phyloP scores from a whole-genome alignment of 2,113 vertebrate species.

The Sphyrna mokarran region DNA sequence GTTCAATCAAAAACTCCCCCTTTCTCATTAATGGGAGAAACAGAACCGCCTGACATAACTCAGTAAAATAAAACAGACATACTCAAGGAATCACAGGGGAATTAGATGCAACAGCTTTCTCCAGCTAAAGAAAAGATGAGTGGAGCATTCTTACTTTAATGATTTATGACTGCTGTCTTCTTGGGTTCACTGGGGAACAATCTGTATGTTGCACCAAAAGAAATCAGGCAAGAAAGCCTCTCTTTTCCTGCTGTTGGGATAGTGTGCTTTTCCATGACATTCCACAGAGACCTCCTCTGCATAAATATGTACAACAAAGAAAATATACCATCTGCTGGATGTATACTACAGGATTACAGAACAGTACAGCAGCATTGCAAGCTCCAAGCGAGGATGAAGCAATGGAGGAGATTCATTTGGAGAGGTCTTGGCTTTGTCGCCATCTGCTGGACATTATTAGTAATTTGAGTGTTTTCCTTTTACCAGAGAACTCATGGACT shows the following conservation, averaged over 20 bases:
- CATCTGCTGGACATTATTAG: not conserved
- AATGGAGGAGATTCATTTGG: not conserved
- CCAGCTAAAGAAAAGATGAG: too few relatives aligned
- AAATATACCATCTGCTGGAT: conserved; percentile 5
- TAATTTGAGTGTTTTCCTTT: not conserved
- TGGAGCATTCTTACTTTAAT: not conserved
- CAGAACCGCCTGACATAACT: not conserved
- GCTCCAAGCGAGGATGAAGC: not conserved
- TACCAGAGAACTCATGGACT: not conserved
- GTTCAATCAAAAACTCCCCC: not conserved
- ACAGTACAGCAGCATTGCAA: not conserved
- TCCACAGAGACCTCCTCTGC: conserved; percentile 17
- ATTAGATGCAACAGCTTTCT: not conserved
- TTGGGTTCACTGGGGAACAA: not conserved
- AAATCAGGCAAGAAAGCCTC: not conserved
- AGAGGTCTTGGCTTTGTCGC: not conserved
- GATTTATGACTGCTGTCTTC: conserved; percentile 13
- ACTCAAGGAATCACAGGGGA: not conserved
- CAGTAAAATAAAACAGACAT: conserved; percentile 11
- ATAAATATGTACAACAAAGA: not conserved
- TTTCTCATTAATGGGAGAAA: conserved; percentile 9
- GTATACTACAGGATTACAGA: not conserved
- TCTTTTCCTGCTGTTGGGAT: conserved; percentile 19
- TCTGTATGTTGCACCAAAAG: not conserved
- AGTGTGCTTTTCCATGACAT: conserved; percentile 7